Evolutionary conservation across 2,113 vertebrate genomes (phyloP).

Genomic region (Andinoacara biseriatus): DNA sequence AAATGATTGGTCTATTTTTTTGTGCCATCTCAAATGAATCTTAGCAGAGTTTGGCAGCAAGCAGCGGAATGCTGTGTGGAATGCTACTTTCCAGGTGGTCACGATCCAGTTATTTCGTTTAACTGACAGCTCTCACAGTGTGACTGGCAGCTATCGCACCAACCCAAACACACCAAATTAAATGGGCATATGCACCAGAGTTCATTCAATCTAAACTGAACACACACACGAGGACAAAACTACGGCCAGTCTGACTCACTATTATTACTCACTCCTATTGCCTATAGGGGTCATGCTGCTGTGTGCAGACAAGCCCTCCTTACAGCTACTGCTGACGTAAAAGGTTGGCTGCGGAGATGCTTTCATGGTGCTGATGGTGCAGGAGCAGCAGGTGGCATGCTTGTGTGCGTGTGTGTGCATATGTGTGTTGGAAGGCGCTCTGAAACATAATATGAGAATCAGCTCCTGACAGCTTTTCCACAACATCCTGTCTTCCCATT

Average conservation of each 20-base stretch:
- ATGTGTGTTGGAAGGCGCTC: not conserved
- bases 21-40: not conserved
- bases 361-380: not conserved
- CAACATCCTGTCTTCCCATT: slow-evolving; percentile 61
- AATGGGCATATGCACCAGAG: not conserved
- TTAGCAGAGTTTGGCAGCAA: not conserved
- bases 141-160: not conserved
- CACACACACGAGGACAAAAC: not conserved
- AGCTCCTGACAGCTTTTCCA: slow-evolving; percentile 42
- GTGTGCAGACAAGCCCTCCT: not conserved
- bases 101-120: not conserved
- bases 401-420: not conserved
- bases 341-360: slow-evolving; percentile 10
- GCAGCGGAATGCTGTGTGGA: not conserved
- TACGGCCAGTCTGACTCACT: not conserved
- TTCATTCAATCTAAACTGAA: not conserved
- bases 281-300: not conserved
- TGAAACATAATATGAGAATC: slow-evolving; percentile 39
- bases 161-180: not conserved
- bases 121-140: not conserved
- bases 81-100: not conserved
- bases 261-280: not conserved
- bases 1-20: not conserved
- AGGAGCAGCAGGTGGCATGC: slow-evolving; percentile 6
- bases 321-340: slow-evolving; percentile 4